Percentiles rank a stretch among this genome's conserved stretches.
phyloP scores from a whole-genome alignment of 23 tunicate species.

The Diplosoma virens region DNA sequence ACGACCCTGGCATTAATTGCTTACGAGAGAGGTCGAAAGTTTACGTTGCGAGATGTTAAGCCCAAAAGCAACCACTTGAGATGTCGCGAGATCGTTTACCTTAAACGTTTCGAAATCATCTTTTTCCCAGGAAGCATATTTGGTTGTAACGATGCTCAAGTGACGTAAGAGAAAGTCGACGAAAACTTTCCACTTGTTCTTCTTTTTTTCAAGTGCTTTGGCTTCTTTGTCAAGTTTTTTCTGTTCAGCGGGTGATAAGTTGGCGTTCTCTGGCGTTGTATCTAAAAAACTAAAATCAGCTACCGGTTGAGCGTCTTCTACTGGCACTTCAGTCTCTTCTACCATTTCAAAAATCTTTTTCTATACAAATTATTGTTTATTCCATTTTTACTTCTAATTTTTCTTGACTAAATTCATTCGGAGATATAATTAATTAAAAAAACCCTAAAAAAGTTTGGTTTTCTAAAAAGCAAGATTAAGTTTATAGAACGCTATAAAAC shows the following conservation, averaged over 20 bases:
- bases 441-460: no score
- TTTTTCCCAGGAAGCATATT: constrained; percentile 86
- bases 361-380: no score
- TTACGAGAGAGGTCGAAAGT: no score
- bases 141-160: constrained; percentile 82
- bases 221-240: constrained; percentile 80
- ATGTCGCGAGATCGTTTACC: constrained; percentile 30
- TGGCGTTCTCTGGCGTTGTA: constrained; percentile 47
- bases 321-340: background rate
- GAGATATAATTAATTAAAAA: no score
- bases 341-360: no score
- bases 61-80: no score
- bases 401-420: no score
- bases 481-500: no score
- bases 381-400: no score
- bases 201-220: constrained; percentile 66
- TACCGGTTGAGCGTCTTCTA: background rate
- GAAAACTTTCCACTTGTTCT: constrained; percentile 90
- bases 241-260: constrained; percentile 79
- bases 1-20: no score
- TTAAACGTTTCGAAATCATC: constrained; percentile 88
- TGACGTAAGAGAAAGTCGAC: constrained; percentile 87
- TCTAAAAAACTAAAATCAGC: constrained; percentile 46
- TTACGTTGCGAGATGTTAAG: no score
- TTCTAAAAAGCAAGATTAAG: no score